Base-by-base conservation (phyloP, 2,797 vertebrate species). In the Pipistrellus kuhlii region DNA sequence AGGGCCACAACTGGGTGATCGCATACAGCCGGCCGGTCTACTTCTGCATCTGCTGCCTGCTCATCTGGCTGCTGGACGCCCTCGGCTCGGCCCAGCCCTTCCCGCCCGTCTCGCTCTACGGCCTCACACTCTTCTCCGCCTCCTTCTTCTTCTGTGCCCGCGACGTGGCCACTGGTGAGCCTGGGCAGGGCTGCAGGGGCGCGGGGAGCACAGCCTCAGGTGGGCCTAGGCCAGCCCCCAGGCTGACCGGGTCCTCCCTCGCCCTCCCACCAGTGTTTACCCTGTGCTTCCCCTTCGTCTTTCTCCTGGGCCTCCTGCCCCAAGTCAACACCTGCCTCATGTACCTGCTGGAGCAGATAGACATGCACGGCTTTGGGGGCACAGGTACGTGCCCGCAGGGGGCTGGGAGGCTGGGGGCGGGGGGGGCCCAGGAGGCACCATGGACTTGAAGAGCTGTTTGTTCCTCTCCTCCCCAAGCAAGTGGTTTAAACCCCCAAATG, bases 1-100 rank as follows among this genome's bases (percentile, higher is more conserved):
- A 99, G 99, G 99, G 99, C 48, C 99, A 99, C 97, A 99, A 99
- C 98, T 99, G 99, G 99, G 99, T 99, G 97, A 99, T 99, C 0
- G 99, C 99, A 27, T 99, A 99, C 97, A 99, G 99, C 95, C 98
- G 99, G 27, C 99, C 99, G 0, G 98, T 99, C 77, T 99, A 99
- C 97, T 99, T 99, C 98, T 99, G 99, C 96, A 95, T 99, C 97
- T 99, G 99, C 96, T 99, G 99, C 41, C 95, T 98, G 87, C 98
- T 99, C 97, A 99, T 99, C 97, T 99, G 99, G 99, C 97, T 99
- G 95, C 98, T 99, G 94, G 99, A 99, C 83, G 86, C 99, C 78
- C 98, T 98, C 1, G 98, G 99, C 46, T 98, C 97, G 0, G 98
- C 98, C 2, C 97, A 96, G 96, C 98, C 97, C 96, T 97, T 99